These are phyloP conservation scores for Maniola hyperantus DNA, from an alignment of 2,888 invertebrate species.

Conservation along the genomic window DNA sequence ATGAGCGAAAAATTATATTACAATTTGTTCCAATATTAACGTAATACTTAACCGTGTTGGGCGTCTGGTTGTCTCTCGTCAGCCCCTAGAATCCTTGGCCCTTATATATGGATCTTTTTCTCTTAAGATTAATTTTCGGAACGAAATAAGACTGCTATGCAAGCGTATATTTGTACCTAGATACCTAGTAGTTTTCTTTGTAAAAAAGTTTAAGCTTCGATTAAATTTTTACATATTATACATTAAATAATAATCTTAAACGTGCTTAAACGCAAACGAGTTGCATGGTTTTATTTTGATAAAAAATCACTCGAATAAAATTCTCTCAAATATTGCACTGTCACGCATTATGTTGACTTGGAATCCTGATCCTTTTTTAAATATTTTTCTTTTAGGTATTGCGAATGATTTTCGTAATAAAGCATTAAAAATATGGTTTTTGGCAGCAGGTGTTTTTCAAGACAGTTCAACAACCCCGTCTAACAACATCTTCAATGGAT, in stretches of 20 bases:
- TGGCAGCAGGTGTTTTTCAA: slow-evolving; percentile 8
- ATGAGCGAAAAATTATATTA: too few species aligned
- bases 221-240: too few species aligned
- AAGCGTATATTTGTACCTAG: too few species aligned
- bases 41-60: too few species aligned
- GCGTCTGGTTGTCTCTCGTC: too few species aligned
- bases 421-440: slow-evolving; percentile 5
- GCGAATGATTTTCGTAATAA: slow-evolving; percentile 3
- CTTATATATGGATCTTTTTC: too few species aligned
- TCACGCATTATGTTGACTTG: background rate
- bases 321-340: background rate
- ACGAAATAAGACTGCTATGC: too few species aligned
- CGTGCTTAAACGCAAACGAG: too few species aligned
- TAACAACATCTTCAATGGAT: background rate
- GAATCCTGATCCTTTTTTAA: background rate
- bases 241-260: too few species aligned
- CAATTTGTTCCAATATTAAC: too few species aligned
- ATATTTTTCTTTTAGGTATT: background rate
- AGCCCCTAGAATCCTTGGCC: too few species aligned
- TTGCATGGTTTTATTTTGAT: background rate
- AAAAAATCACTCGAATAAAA: background rate
- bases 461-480: slow-evolving; percentile 10
- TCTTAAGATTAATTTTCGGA: too few species aligned
- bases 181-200: background rate
- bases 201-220: background rate